Evolutionary conservation across 2,888 invertebrate genomes (phyloP).

Genomic region (Vandiemenella viatica): DNA sequence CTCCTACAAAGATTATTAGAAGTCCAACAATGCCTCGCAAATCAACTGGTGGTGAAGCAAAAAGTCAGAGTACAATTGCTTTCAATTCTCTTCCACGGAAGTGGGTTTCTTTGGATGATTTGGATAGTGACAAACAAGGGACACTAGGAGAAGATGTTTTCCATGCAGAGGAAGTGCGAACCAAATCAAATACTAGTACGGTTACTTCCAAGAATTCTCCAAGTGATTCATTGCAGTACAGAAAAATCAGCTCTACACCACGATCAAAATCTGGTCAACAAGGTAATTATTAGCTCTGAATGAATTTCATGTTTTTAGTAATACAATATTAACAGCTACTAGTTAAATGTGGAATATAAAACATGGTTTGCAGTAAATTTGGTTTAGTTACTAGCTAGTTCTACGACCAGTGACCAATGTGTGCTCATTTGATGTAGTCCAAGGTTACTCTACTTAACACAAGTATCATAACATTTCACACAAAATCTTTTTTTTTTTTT

Average conservation of each 20-base stretch:
- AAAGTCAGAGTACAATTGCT: not conserved
- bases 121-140: constrained; percentile 29
- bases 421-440: no score
- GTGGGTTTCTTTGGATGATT: constrained; percentile 44
- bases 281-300: no score
- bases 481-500: no score
- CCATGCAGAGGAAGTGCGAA: constrained; percentile 9
- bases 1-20: not conserved
- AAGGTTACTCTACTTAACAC: no score
- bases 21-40: constrained; percentile 7
- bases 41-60: constrained; percentile 4
- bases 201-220: not conserved
- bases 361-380: no score
- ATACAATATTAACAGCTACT: not conserved
- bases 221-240: no score
- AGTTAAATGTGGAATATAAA: not conserved
- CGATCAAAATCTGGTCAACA: not conserved
- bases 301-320: no score
- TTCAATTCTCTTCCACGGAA: constrained; percentile 30
- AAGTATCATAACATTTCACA: no score
- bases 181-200: not conserved
- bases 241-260: no score
- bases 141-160: constrained; percentile 8
- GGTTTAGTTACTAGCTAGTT: no score
- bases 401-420: no score